Conservation (phyloP, 2,113 vertebrate genomes). For the Apteryx owenii region DNA sequence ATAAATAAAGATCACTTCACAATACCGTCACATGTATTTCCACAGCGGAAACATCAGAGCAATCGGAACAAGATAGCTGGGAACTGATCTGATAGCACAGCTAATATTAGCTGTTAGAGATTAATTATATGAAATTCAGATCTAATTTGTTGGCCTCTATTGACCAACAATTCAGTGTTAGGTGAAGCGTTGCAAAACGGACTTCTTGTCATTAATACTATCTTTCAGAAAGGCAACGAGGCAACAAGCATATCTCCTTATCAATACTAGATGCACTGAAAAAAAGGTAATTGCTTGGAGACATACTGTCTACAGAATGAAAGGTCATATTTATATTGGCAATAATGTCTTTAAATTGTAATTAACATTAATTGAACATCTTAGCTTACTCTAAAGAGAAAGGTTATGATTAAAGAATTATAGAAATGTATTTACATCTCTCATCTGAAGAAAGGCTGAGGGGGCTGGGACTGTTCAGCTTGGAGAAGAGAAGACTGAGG, state of each 20-base stretch:
- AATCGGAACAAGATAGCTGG: neutral
- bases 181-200: neutral
- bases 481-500: too few species aligned
- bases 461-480: too few species aligned
- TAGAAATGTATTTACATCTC: accelerated
- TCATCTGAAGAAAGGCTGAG: too few species aligned
- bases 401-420: neutral
- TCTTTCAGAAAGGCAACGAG: neutral
- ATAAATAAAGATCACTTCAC: neutral
- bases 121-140: neutral
- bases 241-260: neutral
- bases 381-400: neutral
- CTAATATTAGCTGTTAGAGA: neutral
- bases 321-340: neutral
- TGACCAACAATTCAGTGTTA: accelerated
- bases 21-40: accelerated
- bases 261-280: neutral
- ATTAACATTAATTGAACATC: neutral
- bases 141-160: neutral
- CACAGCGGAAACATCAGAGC: neutral
- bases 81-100: neutral
- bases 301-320: neutral
- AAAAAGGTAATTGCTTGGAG: neutral
- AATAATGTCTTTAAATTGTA: neutral
- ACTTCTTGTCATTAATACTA: neutral